phyloP scores from a whole-genome alignment of 2,113 vertebrate species.

The Amia ocellicauda region DNA sequence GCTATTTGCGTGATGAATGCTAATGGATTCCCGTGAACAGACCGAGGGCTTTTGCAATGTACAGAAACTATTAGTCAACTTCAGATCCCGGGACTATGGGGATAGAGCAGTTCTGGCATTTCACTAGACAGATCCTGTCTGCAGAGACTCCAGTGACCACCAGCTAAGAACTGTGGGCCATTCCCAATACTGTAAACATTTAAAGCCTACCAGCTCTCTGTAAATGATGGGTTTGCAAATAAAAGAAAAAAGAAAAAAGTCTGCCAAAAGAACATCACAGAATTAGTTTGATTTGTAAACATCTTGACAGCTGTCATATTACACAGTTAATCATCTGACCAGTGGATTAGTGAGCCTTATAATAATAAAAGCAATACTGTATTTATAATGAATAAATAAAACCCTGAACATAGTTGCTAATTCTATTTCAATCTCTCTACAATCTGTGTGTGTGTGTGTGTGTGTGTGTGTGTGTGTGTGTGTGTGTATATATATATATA shows the following conservation, averaged over 20 bases:
- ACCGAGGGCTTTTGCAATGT: slow-evolving; percentile 5
- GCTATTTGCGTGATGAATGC: slow-evolving; percentile 54
- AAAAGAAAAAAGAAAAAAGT: too few relatives aligned
- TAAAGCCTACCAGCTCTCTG: neutral
- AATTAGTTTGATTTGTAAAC: slow-evolving; percentile 46
- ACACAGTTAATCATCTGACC: slow-evolving; percentile 50
- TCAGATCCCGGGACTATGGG: neutral
- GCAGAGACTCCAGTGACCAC: neutral
- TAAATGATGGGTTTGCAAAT: too few relatives aligned
- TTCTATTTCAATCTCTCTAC: neutral
- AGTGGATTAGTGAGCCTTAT: neutral
- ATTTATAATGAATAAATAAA: too few relatives aligned
- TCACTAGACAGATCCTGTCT: neutral
- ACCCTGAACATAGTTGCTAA: too few relatives aligned
- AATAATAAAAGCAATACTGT: too few relatives aligned
- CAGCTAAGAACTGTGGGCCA: slow-evolving; percentile 16
- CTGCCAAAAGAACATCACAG: neutral
- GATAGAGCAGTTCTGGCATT: neutral
- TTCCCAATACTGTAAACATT: slow-evolving; percentile 7
- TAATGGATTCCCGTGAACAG: slow-evolving; percentile 35
- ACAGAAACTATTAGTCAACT: neutral
- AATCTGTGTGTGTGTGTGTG: neutral
- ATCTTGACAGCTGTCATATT: slow-evolving; percentile 46
- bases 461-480: neutral
- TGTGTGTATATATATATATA: too few relatives aligned